Evolutionary conservation across 2,888 invertebrate species (phyloP).

Genomic region (Drosophila emarginata): DNA sequence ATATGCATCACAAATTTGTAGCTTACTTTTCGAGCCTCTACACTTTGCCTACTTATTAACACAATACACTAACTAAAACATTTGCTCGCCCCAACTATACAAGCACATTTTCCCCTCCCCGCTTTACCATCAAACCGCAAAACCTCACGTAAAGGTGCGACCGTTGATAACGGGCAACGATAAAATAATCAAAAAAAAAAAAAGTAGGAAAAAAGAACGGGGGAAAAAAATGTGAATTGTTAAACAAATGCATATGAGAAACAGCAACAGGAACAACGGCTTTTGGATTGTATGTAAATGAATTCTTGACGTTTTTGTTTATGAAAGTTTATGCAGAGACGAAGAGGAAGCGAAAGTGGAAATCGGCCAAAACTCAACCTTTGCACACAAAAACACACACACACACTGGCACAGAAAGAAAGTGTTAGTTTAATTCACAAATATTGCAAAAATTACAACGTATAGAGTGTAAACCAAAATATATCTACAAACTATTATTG

Average conservation of each 20-base stretch:
- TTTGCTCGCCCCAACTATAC: not conserved
- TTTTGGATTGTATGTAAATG: constrained; percentile 22
- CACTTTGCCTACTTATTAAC: constrained; percentile 3
- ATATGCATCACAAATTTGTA: not conserved
- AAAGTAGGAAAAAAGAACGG: constrained; percentile 1
- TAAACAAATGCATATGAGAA: constrained; percentile 24
- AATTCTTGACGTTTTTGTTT: constrained; percentile 37
- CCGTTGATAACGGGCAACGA: constrained; percentile 15
- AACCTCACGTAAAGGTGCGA: constrained; percentile 1
- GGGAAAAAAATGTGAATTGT: not conserved
- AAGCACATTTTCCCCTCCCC: not conserved
- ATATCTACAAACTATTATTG: constrained; percentile 1
- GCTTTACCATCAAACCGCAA: not conserved
- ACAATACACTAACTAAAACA: constrained; percentile 6
- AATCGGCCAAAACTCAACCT: not conserved
- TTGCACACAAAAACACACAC: not conserved
- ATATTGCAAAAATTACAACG: constrained; percentile 8
- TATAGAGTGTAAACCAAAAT: not conserved
- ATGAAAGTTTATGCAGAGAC: constrained; percentile 44
- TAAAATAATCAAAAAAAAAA: constrained; percentile 17
- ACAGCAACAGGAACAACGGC: constrained; percentile 16
- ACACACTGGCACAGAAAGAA: not conserved
- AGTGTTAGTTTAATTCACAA: not conserved
- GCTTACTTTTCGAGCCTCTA: constrained; percentile 3
- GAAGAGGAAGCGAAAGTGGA: constrained; percentile 10